Evolutionary conservation across 2,113 vertebrate species (phyloP), one percentile per base, ranked within the genome.

Genomic region (Crotophaga sulcirostris): DNA sequence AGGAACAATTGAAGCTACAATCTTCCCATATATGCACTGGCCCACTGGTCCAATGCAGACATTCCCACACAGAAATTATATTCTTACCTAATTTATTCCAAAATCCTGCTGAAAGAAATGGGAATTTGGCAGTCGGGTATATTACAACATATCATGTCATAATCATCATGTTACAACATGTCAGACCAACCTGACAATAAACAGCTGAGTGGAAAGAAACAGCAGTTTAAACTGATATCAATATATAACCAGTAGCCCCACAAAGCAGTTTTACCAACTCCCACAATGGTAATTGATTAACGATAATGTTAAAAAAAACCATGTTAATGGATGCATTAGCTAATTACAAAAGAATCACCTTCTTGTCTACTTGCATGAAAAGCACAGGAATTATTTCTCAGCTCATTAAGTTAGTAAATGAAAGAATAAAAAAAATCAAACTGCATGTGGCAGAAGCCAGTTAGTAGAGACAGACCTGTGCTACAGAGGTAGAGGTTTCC

Each of bases 381-480:
- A 86, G 79, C 84, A 76, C 20, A 72, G 72, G 73, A 89, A 84
- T 74, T 36, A 96, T 91, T 96, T 94, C 89, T 51, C 89, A 96
- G 83, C 45, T 95, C 42, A 70, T 77, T 94, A 90, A 89, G 55
- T 88, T 72, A 80, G 86, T 55, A 94, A 94, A 94, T 89, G 59
- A 79, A 90, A 79, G 67, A 83, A 79, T 36, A 36, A 66, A 52
- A 51, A 51, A 55, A 31, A 18, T n/a, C 31, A 42, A 64, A 62
- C 56, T 45, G 14, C 26, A 12, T 36, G 47, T 73, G 79, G 24
- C 3, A 2, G 58, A 69, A 86, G 52, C 28, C 59, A 14, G 49
- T 58, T 44, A 67, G 80, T 14, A 47, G 59, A 79, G 59, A 54
- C 31, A 89, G 70, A 68, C 24, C 55, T 29, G 67, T 31, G 73